A percentile compares a stretch with the other conserved stretches of the same genome.
Conservation (phyloP, 2,113 vertebrate species). For the Nasalis larvatus region DNA sequence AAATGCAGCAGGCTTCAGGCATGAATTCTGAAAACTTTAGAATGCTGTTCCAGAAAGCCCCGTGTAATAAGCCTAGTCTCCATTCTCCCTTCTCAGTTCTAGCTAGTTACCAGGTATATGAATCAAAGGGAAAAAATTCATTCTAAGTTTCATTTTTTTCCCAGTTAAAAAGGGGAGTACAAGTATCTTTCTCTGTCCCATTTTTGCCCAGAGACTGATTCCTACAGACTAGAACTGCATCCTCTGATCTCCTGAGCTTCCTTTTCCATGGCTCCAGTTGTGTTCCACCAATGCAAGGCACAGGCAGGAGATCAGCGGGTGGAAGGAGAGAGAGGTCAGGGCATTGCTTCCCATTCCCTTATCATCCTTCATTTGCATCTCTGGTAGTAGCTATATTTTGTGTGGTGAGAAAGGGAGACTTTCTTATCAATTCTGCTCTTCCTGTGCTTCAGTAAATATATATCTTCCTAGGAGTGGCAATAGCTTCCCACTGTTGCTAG, state of each 20-base stretch:
- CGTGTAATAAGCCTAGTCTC: neutral
- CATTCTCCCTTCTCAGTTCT: neutral
- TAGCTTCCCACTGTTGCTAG: neutral
- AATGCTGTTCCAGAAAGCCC: neutral
- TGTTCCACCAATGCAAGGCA: neutral
- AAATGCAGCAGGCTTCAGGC: neutral
- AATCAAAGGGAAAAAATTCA: neutral
- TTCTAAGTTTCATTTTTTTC: neutral
- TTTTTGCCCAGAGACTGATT: neutral
- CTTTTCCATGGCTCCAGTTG: neutral
- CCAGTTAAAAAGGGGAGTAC: neutral
- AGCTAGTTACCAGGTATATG: neutral
- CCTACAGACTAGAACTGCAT: neutral
- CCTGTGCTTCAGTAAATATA: neutral
- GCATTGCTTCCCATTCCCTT: neutral
- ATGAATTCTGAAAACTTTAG: neutral
- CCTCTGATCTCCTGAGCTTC: neutral
- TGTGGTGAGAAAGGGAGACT: neutral
- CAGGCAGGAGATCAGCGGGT: neutral
- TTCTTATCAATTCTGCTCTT: neutral
- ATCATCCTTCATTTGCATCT: neutral
- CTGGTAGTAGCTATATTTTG: neutral
- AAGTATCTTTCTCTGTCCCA: neutral
- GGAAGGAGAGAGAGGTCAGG: neutral
- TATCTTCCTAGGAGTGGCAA: neutral